phyloP scores from a whole-genome alignment of 2,113 vertebrate species.

The Leucopsar rothschildi region DNA sequence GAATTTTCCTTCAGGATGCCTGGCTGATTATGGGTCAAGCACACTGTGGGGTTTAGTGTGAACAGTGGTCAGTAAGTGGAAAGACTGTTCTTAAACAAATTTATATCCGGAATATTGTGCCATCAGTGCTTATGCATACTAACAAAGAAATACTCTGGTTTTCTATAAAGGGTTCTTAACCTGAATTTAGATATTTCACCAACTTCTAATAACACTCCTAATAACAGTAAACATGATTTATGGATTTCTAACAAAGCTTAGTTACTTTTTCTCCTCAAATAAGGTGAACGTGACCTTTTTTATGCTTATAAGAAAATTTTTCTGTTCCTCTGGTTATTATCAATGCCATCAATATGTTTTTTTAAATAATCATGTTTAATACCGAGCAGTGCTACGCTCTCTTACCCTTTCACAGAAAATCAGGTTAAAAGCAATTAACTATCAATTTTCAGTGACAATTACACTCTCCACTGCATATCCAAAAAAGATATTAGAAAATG shows the following conservation, averaged over 20 bases:
- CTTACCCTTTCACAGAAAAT: neutral
- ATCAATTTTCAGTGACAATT: neutral
- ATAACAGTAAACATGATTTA: neutral
- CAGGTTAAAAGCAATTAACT: neutral
- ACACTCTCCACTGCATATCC: neutral
- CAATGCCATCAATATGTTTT: neutral
- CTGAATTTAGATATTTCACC: neutral
- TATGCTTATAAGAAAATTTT: neutral
- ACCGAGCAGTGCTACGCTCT: neutral
- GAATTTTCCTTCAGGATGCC: neutral
- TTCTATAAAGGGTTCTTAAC: neutral
- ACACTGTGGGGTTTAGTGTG: neutral
- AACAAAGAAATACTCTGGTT: neutral
- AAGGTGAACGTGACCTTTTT: fast-evolving
- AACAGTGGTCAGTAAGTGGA: neutral
- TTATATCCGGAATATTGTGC: neutral
- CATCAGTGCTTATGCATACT: neutral
- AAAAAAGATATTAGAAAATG: neutral
- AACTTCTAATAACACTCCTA: neutral
- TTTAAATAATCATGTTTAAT: neutral
- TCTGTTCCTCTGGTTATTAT: neutral
- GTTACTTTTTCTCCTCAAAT: neutral
- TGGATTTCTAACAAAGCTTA: neutral
- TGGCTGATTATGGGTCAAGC: neutral
- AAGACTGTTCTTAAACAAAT: neutral